Evolutionary conservation across 2,888 invertebrate genomes (phyloP).

Genomic region (Lithosia quadra): DNA sequence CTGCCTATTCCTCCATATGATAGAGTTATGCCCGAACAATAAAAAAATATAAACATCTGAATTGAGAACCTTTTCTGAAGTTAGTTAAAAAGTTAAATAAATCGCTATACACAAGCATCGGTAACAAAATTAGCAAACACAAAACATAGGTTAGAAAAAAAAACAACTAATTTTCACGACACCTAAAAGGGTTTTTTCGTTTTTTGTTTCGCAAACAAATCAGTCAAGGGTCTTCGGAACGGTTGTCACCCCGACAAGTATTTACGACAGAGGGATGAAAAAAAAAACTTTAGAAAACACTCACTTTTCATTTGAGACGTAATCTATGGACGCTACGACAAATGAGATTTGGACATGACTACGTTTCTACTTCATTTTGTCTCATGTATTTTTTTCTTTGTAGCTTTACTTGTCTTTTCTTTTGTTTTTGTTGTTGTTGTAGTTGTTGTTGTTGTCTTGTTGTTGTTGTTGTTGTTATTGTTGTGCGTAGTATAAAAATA

Average conservation of each 20-base stretch:
- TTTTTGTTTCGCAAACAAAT: constrained; percentile 69
- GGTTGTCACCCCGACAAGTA: constrained; percentile 65
- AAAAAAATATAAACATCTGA: too few species aligned
- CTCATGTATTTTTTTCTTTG: constrained; percentile 50
- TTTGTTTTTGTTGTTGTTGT: too few species aligned
- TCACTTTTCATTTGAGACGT: constrained; percentile 83
- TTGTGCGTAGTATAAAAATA: too few species aligned
- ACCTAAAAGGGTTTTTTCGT: constrained; percentile 42
- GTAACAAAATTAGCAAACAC: constrained; percentile 18
- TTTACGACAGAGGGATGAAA: constrained; percentile 72
- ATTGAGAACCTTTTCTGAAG: too few species aligned
- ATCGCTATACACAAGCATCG: neutral
- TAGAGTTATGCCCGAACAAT: too few species aligned
- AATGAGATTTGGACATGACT: constrained; percentile 81
- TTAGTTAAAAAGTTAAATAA: too few species aligned
- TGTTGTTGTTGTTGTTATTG: too few species aligned
- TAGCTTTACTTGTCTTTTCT: constrained; percentile 61
- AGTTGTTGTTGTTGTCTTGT: too few species aligned
- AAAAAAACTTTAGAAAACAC: constrained; percentile 75
- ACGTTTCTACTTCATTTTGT: constrained; percentile 59
- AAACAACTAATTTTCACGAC: constrained; percentile 46
- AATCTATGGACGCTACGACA: constrained; percentile 74
- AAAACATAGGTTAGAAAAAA: constrained; percentile 13
- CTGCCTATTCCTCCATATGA: too few species aligned
- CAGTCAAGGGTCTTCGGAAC: constrained; percentile 69